Conservation (phyloP, 2,113 vertebrate genomes). For the Pica pica region DNA sequence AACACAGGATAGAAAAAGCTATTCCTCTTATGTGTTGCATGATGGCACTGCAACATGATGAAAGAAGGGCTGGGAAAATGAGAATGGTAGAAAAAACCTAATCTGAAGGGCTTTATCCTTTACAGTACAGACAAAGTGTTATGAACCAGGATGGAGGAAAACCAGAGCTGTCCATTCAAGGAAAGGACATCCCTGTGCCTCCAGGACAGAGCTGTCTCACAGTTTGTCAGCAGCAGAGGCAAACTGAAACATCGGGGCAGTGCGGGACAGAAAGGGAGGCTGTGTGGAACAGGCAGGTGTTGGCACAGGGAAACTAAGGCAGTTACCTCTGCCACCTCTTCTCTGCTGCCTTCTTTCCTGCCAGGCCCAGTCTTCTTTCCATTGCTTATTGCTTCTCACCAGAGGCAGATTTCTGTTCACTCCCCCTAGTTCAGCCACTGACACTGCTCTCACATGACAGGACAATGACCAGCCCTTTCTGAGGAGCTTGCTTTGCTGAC, state of each 20-base stretch:
- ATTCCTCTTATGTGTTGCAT: not conserved
- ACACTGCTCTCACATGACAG: not conserved
- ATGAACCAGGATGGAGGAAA: not conserved
- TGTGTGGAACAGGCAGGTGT: not conserved
- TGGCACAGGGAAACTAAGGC: not conserved
- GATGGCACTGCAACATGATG: not conserved
- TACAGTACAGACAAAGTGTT: not conserved
- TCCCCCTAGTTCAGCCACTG: not conserved
- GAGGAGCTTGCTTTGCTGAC: not conserved
- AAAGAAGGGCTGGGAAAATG: not conserved
- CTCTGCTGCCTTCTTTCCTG: not conserved
- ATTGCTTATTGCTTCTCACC: not conserved
- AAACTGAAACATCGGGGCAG: not conserved
- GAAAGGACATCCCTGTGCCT: not conserved
- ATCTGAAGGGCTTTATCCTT: not conserved
- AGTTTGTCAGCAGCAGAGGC: not conserved
- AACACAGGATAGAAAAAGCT: not conserved
- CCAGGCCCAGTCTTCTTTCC: not conserved
- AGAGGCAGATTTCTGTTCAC: not conserved
- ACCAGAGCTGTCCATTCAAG: not conserved
- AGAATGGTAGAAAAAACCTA: not conserved
- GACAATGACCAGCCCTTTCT: not conserved
- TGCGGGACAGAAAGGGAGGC: fast-evolving
- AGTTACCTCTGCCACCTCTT: not conserved
- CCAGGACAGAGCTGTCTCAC: not conserved